These are phyloP conservation scores for Mystacornis crossleyi DNA, from an alignment of 2,113 vertebrate genomes.

Conservation along the genomic window DNA sequence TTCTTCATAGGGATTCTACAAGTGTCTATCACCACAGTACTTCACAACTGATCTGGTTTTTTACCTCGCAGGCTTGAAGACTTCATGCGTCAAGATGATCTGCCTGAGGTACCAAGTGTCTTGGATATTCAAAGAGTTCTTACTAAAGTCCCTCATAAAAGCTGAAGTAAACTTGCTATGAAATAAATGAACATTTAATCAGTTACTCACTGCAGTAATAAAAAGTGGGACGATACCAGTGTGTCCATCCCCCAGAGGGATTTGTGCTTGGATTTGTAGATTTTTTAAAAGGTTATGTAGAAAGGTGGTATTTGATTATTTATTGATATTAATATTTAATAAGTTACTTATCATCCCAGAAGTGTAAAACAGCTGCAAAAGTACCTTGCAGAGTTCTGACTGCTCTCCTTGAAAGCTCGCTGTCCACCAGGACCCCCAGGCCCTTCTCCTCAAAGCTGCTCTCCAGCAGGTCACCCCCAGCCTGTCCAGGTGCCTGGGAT, in stretches of 20 bases:
- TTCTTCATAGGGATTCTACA: background rate
- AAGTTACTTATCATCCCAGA: background rate
- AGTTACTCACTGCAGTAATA: background rate
- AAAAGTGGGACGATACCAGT: background rate
- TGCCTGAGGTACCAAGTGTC: background rate
- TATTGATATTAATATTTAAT: background rate
- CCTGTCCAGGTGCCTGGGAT: fast-evolving
- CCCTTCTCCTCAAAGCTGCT: background rate
- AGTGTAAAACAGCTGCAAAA: background rate
- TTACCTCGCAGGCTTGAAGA: background rate
- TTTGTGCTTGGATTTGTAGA: background rate
- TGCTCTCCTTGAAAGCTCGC: background rate
- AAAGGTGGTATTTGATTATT: background rate
- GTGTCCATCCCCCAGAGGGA: background rate
- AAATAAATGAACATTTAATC: background rate
- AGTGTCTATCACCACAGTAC: background rate
- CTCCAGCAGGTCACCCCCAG: background rate
- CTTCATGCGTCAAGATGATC: background rate
- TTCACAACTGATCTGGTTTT: fast-evolving
- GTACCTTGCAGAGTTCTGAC: background rate
- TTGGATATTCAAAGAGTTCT: background rate
- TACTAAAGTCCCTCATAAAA: background rate
- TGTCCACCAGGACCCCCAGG: background rate
- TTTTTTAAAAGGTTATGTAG: background rate
- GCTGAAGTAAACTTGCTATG: background rate